Percentiles rank a stretch among this genome's conserved stretches.
These are phyloP conservation scores for Mercenaria mercenaria DNA, from an alignment of 1,140 invertebrate genomes.

Conservation along the genomic window DNA sequence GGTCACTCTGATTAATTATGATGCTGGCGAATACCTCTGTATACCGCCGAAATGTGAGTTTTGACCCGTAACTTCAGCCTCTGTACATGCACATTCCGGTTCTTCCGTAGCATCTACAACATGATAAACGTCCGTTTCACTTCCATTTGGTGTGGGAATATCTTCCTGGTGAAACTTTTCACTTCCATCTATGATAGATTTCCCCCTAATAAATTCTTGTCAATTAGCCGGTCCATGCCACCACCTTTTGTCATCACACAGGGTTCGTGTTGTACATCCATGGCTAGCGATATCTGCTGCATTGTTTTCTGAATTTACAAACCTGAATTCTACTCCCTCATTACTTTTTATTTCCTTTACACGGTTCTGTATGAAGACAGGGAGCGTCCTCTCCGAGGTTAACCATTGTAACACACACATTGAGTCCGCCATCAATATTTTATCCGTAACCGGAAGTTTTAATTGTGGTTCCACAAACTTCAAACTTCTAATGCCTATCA, in stretches of 20 bases:
- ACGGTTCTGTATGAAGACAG: background rate
- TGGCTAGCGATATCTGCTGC: background rate
- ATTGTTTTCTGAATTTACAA: background rate
- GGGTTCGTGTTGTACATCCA: background rate
- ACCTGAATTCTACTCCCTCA: background rate
- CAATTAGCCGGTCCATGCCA: background rate
- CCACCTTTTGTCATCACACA: background rate
- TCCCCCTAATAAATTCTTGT: too few relatives aligned
- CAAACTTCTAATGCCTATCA: slow-evolving; percentile 26
- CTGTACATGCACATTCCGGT: too few relatives aligned
- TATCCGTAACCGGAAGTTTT: background rate
- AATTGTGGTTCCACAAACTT: slow-evolving; percentile 13
- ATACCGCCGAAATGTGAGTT: background rate
- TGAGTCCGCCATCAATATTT: background rate
- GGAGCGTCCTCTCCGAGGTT: background rate
- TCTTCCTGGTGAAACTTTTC: too few relatives aligned
- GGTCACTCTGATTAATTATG: background rate
- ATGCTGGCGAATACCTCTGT: background rate
- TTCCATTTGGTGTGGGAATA: too few relatives aligned
- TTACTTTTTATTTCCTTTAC: slow-evolving; percentile 1
- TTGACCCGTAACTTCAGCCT: too few relatives aligned
- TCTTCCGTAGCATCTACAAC: too few relatives aligned
- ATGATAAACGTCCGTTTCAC: too few relatives aligned
- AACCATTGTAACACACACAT: background rate
- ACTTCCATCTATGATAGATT: too few relatives aligned